phyloP scores from a whole-genome alignment of 2,888 invertebrate genomes.

The Aleiodes leptofemur region DNA sequence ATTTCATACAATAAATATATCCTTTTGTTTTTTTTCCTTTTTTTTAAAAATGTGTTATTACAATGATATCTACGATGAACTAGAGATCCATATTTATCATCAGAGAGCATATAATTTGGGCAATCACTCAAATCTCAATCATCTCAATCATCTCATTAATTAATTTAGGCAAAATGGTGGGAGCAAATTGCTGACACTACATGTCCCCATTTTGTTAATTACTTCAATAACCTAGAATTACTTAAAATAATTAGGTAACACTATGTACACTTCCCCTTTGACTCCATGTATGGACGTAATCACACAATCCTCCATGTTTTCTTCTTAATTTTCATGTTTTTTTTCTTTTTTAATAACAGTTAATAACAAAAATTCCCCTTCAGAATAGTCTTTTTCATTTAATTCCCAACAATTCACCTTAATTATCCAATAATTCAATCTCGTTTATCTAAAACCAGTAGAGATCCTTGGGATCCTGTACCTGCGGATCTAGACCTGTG shows the following conservation, averaged over 20 bases:
- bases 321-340: constrained; percentile 33
- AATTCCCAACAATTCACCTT: constrained; percentile 38
- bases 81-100: constrained; percentile 32
- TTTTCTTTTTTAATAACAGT: constrained; percentile 6
- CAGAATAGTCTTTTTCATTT: constrained; percentile 34
- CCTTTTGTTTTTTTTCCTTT: not conserved
- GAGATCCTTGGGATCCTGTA: constrained; percentile 71
- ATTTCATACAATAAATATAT: constrained; percentile 31
- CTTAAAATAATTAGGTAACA: constrained; percentile 71
- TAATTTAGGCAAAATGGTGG: constrained; percentile 61
- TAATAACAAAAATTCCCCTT: constrained; percentile 34
- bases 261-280: constrained; percentile 64
- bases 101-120: constrained; percentile 14
- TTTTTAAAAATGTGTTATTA: constrained; percentile 11
- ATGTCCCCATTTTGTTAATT: constrained; percentile 29
- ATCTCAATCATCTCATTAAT: not conserved
- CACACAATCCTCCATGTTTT: constrained; percentile 43
- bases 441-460: constrained; percentile 67
- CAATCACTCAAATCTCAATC: not conserved
- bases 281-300: too few relatives aligned
- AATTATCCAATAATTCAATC: too few relatives aligned
- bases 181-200: constrained; percentile 55
- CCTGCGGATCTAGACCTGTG: constrained; percentile 70
- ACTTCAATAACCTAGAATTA: constrained; percentile 49
- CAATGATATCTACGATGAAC: constrained; percentile 30